These are phyloP conservation scores for Siniperca undulata DNA, from an alignment of 2,797 vertebrate species.

Conservation along the genomic window DNA sequence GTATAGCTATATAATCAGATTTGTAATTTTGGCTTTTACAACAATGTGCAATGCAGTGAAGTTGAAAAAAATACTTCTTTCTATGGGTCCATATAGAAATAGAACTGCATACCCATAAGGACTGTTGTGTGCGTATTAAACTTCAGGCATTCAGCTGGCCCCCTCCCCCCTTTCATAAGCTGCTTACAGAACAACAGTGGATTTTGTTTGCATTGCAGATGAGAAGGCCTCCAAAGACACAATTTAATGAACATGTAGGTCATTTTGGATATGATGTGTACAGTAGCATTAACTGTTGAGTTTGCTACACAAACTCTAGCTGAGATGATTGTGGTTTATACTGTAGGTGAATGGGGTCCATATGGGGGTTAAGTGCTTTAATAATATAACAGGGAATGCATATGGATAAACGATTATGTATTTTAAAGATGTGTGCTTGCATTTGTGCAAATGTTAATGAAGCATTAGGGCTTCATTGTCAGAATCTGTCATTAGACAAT, in stretches of 20 bases:
- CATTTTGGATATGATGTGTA: constrained; percentile 57
- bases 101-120: constrained; percentile 16
- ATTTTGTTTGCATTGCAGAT: constrained; percentile 80
- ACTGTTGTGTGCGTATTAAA: constrained; percentile 12
- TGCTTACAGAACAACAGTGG: constrained; percentile 75
- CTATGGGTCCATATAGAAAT: constrained; percentile 14
- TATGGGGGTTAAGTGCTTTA: constrained; percentile 51
- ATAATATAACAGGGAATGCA: background rate
- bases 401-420: constrained; percentile 27
- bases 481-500: constrained; percentile 15
- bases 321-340: constrained; percentile 30
- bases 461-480: constrained; percentile 18
- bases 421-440: constrained; percentile 34
- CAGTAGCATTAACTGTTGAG: constrained; percentile 42
- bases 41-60: constrained; percentile 20
- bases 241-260: constrained; percentile 76
- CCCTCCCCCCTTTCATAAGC: constrained; percentile 57
- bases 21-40: background rate
- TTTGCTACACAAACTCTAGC: constrained; percentile 14
- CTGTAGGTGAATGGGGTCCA: constrained; percentile 8
- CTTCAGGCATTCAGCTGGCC: background rate
- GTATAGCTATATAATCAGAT: constrained; percentile 19
- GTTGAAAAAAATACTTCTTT: constrained; percentile 7
- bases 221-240: constrained; percentile 68
- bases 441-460: constrained; percentile 51